Conservation (phyloP, 1,140 invertebrate genomes). For the Zaprionus ornatus region DNA sequence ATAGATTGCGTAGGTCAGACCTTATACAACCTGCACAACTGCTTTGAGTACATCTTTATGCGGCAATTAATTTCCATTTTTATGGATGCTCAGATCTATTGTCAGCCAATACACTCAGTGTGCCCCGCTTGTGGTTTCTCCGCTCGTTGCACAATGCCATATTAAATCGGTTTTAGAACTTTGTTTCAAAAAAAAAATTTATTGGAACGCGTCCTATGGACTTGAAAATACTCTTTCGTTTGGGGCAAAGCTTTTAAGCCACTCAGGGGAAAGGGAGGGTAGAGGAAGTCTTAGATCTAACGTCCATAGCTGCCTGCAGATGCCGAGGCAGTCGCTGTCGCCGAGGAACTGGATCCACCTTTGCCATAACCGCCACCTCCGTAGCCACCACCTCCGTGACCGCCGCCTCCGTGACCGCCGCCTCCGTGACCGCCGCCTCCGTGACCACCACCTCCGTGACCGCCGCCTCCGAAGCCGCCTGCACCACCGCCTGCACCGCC, state of each 20-base stretch:
- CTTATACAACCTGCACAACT: background rate
- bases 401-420: constrained; percentile 25
- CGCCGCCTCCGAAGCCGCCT: constrained; percentile 25
- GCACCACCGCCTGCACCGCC: constrained; percentile 16
- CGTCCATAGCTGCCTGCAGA: constrained; percentile 23
- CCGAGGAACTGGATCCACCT: constrained; percentile 22
- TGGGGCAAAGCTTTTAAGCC: constrained; percentile 3
- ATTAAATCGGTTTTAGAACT: constrained; percentile 2
- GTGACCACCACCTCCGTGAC: constrained; percentile 21
- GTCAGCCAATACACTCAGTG: background rate
- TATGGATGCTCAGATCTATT: background rate
- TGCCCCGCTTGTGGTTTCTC: constrained; percentile 7
- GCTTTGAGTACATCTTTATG: background rate
- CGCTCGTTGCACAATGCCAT: background rate
- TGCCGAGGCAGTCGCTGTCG: constrained; percentile 19
- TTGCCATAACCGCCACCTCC: constrained; percentile 28
- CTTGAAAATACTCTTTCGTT: constrained; percentile 49
- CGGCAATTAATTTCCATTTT: background rate
- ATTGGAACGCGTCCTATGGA: constrained; percentile 21
- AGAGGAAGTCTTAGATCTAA: constrained; percentile 16
- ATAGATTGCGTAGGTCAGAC: background rate
- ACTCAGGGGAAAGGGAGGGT: background rate
- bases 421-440: constrained; percentile 26
- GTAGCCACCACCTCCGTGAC: constrained; percentile 46
- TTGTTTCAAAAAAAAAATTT: constrained; percentile 46